Percentiles rank a stretch among this genome's conserved stretches.
phyloP scores from a whole-genome alignment of 2,113 vertebrate genomes.

The Embiotoca jacksoni region DNA sequence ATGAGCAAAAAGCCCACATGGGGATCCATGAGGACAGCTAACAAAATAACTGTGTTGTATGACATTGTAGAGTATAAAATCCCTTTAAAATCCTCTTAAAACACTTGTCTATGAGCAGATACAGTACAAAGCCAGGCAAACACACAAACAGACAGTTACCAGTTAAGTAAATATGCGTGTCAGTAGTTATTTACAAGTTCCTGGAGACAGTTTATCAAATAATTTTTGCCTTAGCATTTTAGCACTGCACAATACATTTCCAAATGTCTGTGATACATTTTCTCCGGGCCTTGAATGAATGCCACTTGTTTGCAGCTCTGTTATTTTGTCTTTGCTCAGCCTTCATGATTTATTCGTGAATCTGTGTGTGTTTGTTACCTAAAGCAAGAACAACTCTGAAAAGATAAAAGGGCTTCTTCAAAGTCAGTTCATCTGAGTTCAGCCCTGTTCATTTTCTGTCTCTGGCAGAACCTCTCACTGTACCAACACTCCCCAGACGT shows the following conservation, averaged over 20 bases:
- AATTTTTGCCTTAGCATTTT: constrained; percentile 29
- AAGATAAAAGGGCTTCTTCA: constrained; percentile 66
- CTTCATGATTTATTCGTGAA: constrained; percentile 61
- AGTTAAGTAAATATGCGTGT: constrained; percentile 31
- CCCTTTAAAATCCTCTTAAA: not conserved
- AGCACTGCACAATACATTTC: constrained; percentile 42
- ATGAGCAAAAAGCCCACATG: constrained; percentile 44
- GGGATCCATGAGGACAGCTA: constrained; percentile 27
- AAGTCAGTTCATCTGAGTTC: constrained; percentile 58
- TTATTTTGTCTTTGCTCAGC: constrained; percentile 42
- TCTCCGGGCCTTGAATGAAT: constrained; percentile 37
- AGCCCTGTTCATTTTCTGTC: constrained; percentile 49
- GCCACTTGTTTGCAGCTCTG: constrained; percentile 46
- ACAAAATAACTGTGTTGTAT: constrained; percentile 17
- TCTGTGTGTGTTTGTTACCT: constrained; percentile 59
- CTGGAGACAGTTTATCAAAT: constrained; percentile 49
- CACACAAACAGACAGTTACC: constrained; percentile 18
- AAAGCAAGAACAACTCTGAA: constrained; percentile 52
- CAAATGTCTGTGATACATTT: constrained; percentile 53
- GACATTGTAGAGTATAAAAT: constrained; percentile 11
- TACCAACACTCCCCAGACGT: not conserved
- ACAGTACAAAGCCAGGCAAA: not conserved
- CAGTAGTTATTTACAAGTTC: constrained; percentile 40
- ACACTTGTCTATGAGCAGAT: constrained; percentile 12
- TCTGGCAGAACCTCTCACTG: constrained; percentile 34